A percentile compares a stretch with the other conserved stretches of the same genome.
Evolutionary conservation across 64 coral and sea anemone genomes (phyloP).

Genomic region (Acropora yongei): DNA sequence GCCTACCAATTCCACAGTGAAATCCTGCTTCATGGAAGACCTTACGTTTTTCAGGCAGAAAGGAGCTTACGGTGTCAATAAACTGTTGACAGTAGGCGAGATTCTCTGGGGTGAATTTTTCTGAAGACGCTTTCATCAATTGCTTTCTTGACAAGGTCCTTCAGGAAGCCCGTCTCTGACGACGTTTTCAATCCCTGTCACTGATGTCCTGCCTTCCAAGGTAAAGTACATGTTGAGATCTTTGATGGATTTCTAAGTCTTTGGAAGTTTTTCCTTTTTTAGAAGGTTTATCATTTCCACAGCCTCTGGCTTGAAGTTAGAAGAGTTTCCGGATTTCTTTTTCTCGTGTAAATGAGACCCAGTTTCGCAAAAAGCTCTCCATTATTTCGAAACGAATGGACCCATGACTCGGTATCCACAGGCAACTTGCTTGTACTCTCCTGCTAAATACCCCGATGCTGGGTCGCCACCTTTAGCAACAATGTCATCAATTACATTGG

Average conservation of each 20-base stretch:
- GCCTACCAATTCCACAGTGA: slow-evolving; percentile 38
- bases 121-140: slow-evolving; percentile 48
- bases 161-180: slow-evolving; percentile 44
- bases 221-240: slow-evolving; percentile 29
- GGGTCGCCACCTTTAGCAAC: not conserved
- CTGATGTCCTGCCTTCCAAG: slow-evolving; percentile 40
- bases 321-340: slow-evolving; percentile 35
- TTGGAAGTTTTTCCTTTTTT: slow-evolving; percentile 44
- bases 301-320: slow-evolving; percentile 42
- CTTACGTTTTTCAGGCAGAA: slow-evolving; percentile 48
- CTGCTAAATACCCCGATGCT: slow-evolving; percentile 49
- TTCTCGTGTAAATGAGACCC: slow-evolving; percentile 35
- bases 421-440: slow-evolving; percentile 42
- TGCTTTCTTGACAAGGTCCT: slow-evolving; percentile 51
- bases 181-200: slow-evolving; percentile 58
- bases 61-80: slow-evolving; percentile 33
- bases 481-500: slow-evolving; percentile 10
- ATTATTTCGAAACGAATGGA: slow-evolving; percentile 31
- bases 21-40: slow-evolving; percentile 67
- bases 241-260: slow-evolving; percentile 39
- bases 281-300: slow-evolving; percentile 29
- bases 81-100: slow-evolving; percentile 49
- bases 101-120: slow-evolving; percentile 53
- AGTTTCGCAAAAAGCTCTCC: slow-evolving; percentile 33
- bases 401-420: slow-evolving; percentile 3